Evolutionary conservation across 2,113 vertebrate species (phyloP).

Genomic region (Manacus vitellinus): DNA sequence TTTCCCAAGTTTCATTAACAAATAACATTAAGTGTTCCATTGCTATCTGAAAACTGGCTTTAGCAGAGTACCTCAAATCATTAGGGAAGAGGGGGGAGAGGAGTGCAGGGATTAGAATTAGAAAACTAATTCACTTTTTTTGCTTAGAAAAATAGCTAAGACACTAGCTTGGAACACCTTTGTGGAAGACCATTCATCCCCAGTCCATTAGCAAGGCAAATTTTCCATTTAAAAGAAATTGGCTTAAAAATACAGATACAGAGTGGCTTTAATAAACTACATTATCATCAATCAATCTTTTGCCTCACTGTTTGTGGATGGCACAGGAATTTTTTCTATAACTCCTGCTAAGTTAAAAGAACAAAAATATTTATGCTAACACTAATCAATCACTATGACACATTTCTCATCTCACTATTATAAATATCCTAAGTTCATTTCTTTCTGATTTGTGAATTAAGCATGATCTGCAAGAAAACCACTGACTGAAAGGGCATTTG

Average conservation of each 20-base stretch:
- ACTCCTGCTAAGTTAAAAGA: not conserved
- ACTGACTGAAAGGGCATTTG: not conserved
- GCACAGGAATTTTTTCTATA: not conserved
- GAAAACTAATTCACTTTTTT: not conserved
- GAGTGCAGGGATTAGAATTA: not conserved
- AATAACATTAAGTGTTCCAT: not conserved
- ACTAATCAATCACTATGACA: not conserved
- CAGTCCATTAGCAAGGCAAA: not conserved
- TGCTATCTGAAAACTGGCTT: not conserved
- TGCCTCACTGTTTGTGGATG: not conserved
- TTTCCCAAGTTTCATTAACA: not conserved
- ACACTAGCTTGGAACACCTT: not conserved
- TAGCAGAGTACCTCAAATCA: not conserved
- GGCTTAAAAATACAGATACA: not conserved
- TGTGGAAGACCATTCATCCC: not conserved
- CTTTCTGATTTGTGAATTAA: not conserved
- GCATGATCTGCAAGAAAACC: not conserved
- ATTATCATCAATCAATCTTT: not conserved
- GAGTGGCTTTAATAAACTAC: not conserved
- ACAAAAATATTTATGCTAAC: not conserved
- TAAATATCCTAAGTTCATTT: not conserved
- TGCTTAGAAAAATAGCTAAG: not conserved
- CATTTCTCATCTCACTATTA: not conserved
- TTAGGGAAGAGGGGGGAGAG: not conserved
- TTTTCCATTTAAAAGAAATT: not conserved